Percentiles rank a stretch among this genome's conserved stretches.
Conservation (phyloP, 2,888 invertebrate species). For the Platycheirus albimanus region DNA sequence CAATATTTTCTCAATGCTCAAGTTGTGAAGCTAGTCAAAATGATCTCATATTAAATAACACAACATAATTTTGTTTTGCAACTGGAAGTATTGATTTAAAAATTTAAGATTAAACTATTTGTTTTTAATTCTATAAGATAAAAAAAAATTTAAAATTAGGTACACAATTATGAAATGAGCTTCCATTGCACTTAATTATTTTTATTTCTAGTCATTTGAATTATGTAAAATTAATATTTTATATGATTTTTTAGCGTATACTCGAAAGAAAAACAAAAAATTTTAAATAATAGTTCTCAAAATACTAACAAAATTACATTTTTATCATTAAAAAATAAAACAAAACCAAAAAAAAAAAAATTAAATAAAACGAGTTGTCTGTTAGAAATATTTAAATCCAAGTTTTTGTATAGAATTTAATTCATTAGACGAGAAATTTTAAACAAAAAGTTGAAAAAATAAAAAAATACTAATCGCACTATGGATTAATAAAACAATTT, state of each 20-base stretch:
- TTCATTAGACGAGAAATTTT: constrained; percentile 68
- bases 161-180: constrained; percentile 54
- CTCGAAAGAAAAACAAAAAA: constrained; percentile 40
- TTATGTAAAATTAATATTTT: constrained; percentile 30
- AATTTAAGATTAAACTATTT: constrained; percentile 3
- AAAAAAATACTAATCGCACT: constrained; percentile 47
- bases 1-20: constrained; percentile 10
- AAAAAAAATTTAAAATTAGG: constrained; percentile 29
- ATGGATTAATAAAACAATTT: constrained; percentile 26
- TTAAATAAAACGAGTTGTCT: constrained; percentile 65
- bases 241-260: constrained; percentile 37
- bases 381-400: constrained; percentile 70
- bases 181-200: constrained; percentile 64
- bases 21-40: not conserved
- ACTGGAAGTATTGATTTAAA: constrained; percentile 56
- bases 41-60: constrained; percentile 11
- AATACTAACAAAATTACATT: constrained; percentile 49
- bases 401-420: constrained; percentile 72
- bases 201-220: constrained; percentile 44
- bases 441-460: constrained; percentile 31
- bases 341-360: too few species aligned
- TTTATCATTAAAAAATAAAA: constrained; percentile 52
- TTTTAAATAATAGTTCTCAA: constrained; percentile 45
- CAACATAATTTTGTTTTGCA: constrained; percentile 41
- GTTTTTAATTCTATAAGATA: constrained; percentile 19